Conservation (phyloP, 1,140 invertebrate species). For the Drosophila insularis region DNA sequence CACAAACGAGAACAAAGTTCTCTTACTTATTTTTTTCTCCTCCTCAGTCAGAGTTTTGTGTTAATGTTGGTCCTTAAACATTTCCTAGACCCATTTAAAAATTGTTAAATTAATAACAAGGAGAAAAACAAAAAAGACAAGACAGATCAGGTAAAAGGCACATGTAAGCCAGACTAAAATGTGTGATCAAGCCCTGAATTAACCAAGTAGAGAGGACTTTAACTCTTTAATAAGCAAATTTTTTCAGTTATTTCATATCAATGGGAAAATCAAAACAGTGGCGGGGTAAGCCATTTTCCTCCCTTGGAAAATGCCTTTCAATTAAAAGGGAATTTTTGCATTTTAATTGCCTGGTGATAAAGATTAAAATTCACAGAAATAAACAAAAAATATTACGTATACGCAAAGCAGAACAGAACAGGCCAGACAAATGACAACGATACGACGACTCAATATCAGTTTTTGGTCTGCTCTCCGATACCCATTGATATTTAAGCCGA, state of each 20-base stretch:
- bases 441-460: conserved; percentile 22
- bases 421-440: conserved; percentile 32
- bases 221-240: no score
- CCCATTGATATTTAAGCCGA: conserved; percentile 72
- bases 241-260: no score
- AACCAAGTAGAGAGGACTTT: no score
- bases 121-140: conserved; percentile 49
- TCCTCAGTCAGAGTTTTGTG: neutral
- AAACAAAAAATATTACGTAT: conserved; percentile 57
- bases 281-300: no score
- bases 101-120: conserved; percentile 79
- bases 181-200: no score
- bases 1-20: conserved; percentile 56
- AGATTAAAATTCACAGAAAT: conserved; percentile 65
- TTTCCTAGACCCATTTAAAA: conserved; percentile 67
- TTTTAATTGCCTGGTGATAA: conserved; percentile 68
- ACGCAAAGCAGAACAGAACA: neutral
- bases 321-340: conserved; percentile 71
- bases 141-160: conserved; percentile 51
- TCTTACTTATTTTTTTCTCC: conserved; percentile 13
- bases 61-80: conserved; percentile 32
- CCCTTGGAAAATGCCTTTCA: conserved; percentile 43
- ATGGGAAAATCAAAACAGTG: no score
- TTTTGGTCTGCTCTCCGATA: conserved; percentile 21
- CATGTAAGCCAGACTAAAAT: conserved; percentile 3